phyloP scores from a whole-genome alignment of 2,113 vertebrate genomes.

The Heliornis fulica region DNA sequence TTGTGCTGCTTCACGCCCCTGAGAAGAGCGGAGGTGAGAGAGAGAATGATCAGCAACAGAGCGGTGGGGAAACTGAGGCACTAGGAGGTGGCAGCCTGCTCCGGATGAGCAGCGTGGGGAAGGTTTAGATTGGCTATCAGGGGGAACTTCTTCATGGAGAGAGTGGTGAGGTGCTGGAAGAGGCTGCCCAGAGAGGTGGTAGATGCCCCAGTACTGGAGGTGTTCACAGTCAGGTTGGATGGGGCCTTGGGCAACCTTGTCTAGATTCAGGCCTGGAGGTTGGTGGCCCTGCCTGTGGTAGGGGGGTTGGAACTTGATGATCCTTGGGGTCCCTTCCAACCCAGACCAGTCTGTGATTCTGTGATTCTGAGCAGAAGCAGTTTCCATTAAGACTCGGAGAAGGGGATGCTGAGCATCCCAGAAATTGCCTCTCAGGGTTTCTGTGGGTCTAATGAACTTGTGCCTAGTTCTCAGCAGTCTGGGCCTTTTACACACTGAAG shows the following conservation, averaged over 20 bases:
- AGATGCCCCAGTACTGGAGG: too few relatives aligned
- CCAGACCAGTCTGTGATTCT: too few relatives aligned
- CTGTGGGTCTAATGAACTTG: not conserved
- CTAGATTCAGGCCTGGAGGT: too few relatives aligned
- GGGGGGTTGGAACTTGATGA: too few relatives aligned
- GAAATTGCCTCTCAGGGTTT: not conserved
- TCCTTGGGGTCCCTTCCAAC: too few relatives aligned
- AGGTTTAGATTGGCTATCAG: too few relatives aligned
- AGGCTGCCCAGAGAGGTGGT: too few relatives aligned
- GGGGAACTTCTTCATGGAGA: too few relatives aligned
- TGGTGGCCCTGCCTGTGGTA: too few relatives aligned
- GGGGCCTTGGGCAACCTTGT: too few relatives aligned
- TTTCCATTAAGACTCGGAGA: not conserved
- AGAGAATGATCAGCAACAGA: accelerated
- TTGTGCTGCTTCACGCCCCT: not conserved
- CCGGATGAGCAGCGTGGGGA: not conserved
- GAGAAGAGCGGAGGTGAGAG: not conserved
- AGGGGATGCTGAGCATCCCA: not conserved
- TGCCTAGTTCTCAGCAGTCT: not conserved
- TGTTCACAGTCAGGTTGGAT: too few relatives aligned
- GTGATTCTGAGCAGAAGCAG: not conserved
- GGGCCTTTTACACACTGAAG: not conserved
- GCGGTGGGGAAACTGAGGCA: constrained; percentile 12
- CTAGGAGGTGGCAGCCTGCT: not conserved
- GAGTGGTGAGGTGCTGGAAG: too few relatives aligned